Percentiles rank a stretch among this genome's conserved stretches.
phyloP scores from a whole-genome alignment of 2,888 invertebrate genomes.

The Zaprionus obscuricornis region DNA sequence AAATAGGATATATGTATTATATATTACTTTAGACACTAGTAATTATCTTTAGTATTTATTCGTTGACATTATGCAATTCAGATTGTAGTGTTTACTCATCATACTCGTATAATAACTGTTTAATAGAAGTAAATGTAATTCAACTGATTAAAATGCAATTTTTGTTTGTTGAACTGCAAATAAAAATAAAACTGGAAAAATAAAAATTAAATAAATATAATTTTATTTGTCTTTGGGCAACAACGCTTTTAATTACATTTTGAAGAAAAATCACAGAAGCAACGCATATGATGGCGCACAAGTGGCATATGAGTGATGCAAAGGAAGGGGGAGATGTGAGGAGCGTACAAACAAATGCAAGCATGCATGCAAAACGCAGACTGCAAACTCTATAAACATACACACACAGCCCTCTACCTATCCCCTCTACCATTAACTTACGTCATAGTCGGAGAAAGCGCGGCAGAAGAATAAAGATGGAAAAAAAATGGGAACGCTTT shows the following conservation, averaged over 20 bases:
- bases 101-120: no score
- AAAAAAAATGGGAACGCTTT: conserved; percentile 59
- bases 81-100: conserved; percentile 16
- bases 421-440: neutral
- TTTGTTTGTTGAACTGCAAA: conserved; percentile 52
- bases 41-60: no score
- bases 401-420: neutral
- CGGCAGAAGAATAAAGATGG: neutral
- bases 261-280: conserved; percentile 22
- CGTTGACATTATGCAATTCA: neutral
- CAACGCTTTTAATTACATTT: conserved; percentile 56
- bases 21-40: no score
- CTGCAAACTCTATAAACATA: neutral
- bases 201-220: conserved; percentile 20
- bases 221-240: conserved; percentile 39
- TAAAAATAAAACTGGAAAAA: conserved; percentile 12
- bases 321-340: neutral
- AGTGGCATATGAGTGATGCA: neutral
- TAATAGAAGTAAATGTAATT: no score
- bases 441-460: neutral
- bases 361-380: conserved; percentile 63
- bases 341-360: conserved; percentile 16
- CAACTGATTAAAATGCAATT: conserved; percentile 47
- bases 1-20: no score
- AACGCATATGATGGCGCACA: neutral